Evolutionary conservation across 2,113 vertebrate species (phyloP).

Genomic region (Heterocephalus glaber): DNA sequence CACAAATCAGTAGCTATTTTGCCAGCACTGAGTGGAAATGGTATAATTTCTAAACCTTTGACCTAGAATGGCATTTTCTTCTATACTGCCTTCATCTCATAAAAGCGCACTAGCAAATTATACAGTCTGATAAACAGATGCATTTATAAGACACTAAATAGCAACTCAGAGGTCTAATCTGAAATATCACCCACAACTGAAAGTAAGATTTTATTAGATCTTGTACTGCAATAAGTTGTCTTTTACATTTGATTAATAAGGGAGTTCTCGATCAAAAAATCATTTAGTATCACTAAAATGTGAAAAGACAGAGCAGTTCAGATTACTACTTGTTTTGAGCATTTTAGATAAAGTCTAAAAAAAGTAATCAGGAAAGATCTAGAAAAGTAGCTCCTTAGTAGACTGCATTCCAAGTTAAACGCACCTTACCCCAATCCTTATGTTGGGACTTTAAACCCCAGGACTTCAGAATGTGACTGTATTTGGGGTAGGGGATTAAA

Average conservation of each 20-base stretch:
- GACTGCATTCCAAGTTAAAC: neutral
- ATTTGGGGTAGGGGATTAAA: neutral
- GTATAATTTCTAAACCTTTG: neutral
- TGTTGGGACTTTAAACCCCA: neutral
- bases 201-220: neutral
- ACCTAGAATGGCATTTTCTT: neutral
- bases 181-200: neutral
- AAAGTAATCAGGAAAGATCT: neutral
- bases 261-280: conserved; percentile 46
- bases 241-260: neutral
- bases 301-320: neutral
- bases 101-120: conserved; percentile 11
- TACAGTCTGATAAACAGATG: neutral
- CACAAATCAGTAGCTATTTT: neutral
- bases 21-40: neutral
- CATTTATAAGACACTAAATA: neutral
- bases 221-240: neutral
- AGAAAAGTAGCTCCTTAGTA: neutral
- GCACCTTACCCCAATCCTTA: neutral
- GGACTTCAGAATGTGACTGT: neutral
- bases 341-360: neutral
- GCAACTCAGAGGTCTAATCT: neutral
- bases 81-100: neutral
- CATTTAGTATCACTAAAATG: neutral
- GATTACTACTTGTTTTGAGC: neutral